Conservation (phyloP, 2,888 invertebrate species). For the Amphipoea oculea region DNA sequence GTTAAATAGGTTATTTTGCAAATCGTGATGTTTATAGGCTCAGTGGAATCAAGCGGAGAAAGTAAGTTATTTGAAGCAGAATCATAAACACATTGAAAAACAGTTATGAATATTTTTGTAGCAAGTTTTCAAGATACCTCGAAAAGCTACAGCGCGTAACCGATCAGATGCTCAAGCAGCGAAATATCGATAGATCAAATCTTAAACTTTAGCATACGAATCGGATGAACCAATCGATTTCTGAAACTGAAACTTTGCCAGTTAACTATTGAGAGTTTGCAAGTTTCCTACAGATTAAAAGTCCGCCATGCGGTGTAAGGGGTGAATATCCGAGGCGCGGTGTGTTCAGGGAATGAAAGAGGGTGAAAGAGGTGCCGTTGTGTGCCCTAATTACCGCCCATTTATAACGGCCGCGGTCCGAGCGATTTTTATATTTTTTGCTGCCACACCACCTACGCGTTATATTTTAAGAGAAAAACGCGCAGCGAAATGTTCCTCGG, state of each 20-base stretch:
- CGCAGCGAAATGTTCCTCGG: constrained; percentile 71
- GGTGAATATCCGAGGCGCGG: constrained; percentile 56
- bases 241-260: constrained; percentile 51
- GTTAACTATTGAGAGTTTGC: constrained; percentile 48
- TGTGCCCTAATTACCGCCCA: constrained; percentile 87
- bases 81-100: background rate
- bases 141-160: background rate
- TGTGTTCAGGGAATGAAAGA: constrained; percentile 68
- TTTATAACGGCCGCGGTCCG: constrained; percentile 85
- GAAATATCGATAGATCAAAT: constrained; percentile 46
- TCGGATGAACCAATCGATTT: constrained; percentile 54
- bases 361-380: constrained; percentile 70
- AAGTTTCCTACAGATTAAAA: constrained; percentile 61
- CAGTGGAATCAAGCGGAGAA: constrained; percentile 3
- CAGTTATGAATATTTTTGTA: background rate
- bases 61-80: background rate
- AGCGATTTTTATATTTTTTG: constrained; percentile 85
- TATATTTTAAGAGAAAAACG: constrained; percentile 81
- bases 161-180: constrained; percentile 13
- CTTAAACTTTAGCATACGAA: constrained; percentile 49
- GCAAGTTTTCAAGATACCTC: constrained; percentile 3
- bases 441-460: constrained; percentile 74
- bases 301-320: constrained; percentile 41
- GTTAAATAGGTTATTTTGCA: constrained; percentile 61
- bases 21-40: constrained; percentile 46